Base-by-base conservation (phyloP, 2,113 vertebrate species). In the Onychorhynchus coronatus region DNA sequence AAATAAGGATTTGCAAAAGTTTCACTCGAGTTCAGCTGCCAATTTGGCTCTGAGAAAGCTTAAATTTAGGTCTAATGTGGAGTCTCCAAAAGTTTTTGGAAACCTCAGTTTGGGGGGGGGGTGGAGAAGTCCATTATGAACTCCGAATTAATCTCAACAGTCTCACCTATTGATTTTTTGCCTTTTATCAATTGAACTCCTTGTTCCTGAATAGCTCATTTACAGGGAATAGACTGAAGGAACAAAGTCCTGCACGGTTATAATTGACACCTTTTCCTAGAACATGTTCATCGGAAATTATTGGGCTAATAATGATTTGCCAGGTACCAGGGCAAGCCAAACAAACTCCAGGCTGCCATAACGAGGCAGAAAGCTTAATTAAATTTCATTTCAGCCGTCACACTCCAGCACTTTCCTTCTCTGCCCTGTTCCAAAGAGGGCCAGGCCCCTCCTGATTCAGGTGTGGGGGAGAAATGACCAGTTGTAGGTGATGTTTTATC, bases 201-300 rank as follows among this genome's bases (percentile, higher is more conserved):
- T 96, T 95, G 94, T 92, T 95, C 73, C 53, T 65, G 68, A 91
- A 88, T 90, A 95, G 97, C 53, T 94, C 95, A 97, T 95, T 85
- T 88, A 30, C 75, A 95, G 94, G 94, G 88, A 92, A 96, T 71
- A 91, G 86, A 90, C 83, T 94, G 84, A 90, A 96, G 91, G 39
- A 88, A 66, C 58, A 1, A 28, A 94, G 81, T 79, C 78, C 85
- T 82, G 73, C 91, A 44, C 76, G 16, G 52, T 77, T 86, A 79
- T 67, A 89, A 95, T 50, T 84, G 90, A 91, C 75, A 52, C 85
- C 68, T 23, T 61, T 94, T 91, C 81, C 90, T 85, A 76, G 44
- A 70, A 84, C 46, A 14, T 5, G 28, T 42, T 92, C 53, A 84
- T 88, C 91, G 89, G 78, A 93, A 94, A 72, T 94, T 93, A 92